phyloP scores from a whole-genome alignment of 2,797 vertebrate species.

The Okamejei kenojei region DNA sequence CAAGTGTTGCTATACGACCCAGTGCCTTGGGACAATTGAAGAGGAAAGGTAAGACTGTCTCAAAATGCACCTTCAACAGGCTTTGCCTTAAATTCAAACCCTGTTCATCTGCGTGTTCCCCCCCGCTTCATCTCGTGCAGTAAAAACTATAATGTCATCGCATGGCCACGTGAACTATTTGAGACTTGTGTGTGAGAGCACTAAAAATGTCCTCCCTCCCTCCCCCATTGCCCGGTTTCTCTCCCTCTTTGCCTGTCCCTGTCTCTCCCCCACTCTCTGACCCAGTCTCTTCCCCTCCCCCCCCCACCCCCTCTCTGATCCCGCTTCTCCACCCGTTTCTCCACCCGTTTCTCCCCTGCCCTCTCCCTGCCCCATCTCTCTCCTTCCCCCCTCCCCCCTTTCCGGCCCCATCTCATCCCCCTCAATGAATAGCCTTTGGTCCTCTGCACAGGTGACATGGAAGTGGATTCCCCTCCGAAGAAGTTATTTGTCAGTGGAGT shows the following conservation, averaged over 20 bases:
- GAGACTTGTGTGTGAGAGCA: neutral
- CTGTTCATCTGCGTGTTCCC: no score
- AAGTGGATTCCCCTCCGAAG: constrained; percentile 5
- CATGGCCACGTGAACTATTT: neutral
- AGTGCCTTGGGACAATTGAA: constrained; percentile 29
- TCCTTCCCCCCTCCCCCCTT: no score
- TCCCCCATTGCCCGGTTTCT: neutral
- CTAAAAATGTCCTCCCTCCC: neutral
- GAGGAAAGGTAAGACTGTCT: constrained; percentile 40
- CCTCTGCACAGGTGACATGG: constrained; percentile 23
- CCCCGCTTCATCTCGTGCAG: no score
- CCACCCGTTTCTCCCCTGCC: no score
- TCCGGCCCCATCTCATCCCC: neutral
- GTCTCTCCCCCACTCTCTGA: neutral
- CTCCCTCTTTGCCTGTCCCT: neutral
- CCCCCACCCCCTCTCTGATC: no score
- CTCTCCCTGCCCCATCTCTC: neutral
- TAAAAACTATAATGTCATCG: no score
- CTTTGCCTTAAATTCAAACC: neutral
- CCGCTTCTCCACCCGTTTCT: no score
- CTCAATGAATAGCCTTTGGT: neutral
- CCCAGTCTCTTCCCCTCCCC: neutral
- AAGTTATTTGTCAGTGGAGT: constrained; percentile 10
- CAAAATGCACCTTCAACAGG: neutral
- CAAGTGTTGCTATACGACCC: constrained; percentile 26